phyloP scores from a whole-genome alignment of 2,888 invertebrate species.

The Bombylius discolor region DNA sequence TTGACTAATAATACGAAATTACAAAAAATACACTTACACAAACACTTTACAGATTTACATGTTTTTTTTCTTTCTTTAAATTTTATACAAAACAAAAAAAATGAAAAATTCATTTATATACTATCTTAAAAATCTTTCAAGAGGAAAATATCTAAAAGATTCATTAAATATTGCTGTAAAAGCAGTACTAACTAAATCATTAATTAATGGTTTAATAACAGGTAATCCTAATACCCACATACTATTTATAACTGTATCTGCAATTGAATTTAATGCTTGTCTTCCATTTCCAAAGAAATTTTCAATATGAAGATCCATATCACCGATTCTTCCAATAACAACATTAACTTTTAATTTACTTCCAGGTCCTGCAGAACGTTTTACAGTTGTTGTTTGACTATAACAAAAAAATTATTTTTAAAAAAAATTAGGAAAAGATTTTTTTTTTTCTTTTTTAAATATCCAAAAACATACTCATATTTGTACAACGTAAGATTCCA shows the following conservation, averaged over 20 bases:
- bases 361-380: conserved; percentile 34
- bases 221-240: conserved; percentile 72
- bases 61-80: too few species aligned
- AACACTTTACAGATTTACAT: too few species aligned
- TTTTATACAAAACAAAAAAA: too few species aligned
- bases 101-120: not conserved
- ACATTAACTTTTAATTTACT: conserved; percentile 48
- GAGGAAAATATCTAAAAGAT: conserved; percentile 59
- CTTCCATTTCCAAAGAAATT: conserved; percentile 53
- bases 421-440: not conserved
- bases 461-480: conserved; percentile 33
- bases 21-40: too few species aligned
- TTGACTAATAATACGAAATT: too few species aligned
- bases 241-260: conserved; percentile 65
- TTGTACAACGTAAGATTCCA: conserved; percentile 66
- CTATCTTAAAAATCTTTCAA: conserved; percentile 46
- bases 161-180: conserved; percentile 72
- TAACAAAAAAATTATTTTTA: conserved; percentile 7
- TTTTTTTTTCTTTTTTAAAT: too few species aligned
- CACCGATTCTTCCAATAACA: conserved; percentile 59
- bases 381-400: conserved; percentile 39
- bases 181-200: conserved; percentile 69
- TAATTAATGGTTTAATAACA: conserved; percentile 60
- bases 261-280: conserved; percentile 46
- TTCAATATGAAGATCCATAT: conserved; percentile 63